Conservation (phyloP, 2,888 invertebrate species). For the Pomacea canaliculata region DNA sequence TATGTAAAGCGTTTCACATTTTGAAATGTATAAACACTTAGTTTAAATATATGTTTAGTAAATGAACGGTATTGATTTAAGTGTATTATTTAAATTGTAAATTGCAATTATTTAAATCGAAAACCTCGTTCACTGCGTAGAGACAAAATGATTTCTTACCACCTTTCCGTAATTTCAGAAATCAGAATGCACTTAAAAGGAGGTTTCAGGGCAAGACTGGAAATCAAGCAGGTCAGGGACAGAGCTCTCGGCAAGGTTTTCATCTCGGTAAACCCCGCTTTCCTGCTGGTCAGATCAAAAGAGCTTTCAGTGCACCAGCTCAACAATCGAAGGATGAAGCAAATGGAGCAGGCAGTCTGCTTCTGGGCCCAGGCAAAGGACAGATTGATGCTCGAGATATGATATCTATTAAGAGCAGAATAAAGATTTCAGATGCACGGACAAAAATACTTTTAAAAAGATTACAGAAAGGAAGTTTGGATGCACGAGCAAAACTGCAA, state of each 20-base stretch:
- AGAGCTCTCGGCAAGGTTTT: constrained; percentile 5
- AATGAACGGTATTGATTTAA: too few relatives aligned
- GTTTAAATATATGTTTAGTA: too few relatives aligned
- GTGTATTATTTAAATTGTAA: too few relatives aligned
- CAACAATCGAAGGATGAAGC: not conserved
- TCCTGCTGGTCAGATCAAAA: not conserved
- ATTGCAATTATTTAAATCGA: too few relatives aligned
- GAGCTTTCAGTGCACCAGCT: constrained; percentile 1
- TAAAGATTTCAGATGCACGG: constrained; percentile 36
- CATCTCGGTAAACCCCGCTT: not conserved
- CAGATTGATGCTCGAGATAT: constrained; percentile 37
- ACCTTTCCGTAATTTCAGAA: not conserved
- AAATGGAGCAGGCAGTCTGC: not conserved
- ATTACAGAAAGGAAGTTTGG: constrained; percentile 44
- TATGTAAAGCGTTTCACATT: too few relatives aligned
- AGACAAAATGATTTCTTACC: too few relatives aligned
- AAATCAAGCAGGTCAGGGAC: constrained; percentile 9
- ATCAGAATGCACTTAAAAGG: constrained; percentile 5
- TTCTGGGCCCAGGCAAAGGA: constrained; percentile 26
- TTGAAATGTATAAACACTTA: too few relatives aligned
- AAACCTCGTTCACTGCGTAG: too few relatives aligned
- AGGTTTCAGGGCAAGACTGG: constrained; percentile 10
- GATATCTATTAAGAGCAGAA: constrained; percentile 33
- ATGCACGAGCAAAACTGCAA: constrained; percentile 48
- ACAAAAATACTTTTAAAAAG: constrained; percentile 39